Evolutionary conservation across 2,888 invertebrate genomes (phyloP).

Genomic region (Amphipyra berbera): DNA sequence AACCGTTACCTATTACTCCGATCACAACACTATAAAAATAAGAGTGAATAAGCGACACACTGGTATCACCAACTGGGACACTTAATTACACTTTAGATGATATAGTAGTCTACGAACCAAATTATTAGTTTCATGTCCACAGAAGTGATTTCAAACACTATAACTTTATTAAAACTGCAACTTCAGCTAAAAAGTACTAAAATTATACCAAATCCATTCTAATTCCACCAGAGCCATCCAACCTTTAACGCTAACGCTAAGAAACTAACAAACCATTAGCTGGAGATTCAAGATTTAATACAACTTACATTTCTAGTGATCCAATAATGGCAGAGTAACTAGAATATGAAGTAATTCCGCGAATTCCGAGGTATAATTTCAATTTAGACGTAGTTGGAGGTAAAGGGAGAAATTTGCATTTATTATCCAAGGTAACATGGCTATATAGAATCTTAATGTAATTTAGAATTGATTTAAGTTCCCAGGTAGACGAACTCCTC

Average conservation of each 20-base stretch:
- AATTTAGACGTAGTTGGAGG: slow-evolving; percentile 22
- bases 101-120: no score
- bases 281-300: slow-evolving; percentile 33
- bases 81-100: no score
- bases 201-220: background rate
- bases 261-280: slow-evolving; percentile 34
- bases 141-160: no score
- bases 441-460: background rate
- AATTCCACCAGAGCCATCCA: background rate
- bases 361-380: slow-evolving; percentile 37
- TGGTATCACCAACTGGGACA: no score
- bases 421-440: background rate
- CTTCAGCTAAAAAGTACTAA: background rate
- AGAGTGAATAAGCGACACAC: no score
- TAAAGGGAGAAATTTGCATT: slow-evolving; percentile 2
- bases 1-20: no score
- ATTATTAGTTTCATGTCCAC: no score
- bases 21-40: no score
- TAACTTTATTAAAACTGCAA: no score
- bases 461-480: background rate
- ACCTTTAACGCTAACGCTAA: background rate
- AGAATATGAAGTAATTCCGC: slow-evolving; percentile 36
- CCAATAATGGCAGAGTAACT: slow-evolving; percentile 29
- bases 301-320: slow-evolving; percentile 31
- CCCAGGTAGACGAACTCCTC: no score